Evolutionary conservation across 1,140 invertebrate species (phyloP).

Genomic region (Heliothis subflexa): DNA sequence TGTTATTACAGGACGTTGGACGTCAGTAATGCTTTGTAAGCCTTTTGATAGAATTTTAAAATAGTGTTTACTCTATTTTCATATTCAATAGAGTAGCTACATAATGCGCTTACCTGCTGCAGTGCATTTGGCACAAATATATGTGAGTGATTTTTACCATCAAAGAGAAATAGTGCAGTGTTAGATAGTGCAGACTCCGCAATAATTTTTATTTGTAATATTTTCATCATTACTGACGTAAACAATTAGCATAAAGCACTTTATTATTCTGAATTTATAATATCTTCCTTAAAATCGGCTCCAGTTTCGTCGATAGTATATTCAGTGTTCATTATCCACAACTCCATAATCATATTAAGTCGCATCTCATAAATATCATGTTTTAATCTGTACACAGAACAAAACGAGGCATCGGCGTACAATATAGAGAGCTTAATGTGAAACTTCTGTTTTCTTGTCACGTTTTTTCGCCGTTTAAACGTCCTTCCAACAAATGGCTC

Average conservation of each 20-base stretch:
- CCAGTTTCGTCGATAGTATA: slow-evolving; percentile 16
- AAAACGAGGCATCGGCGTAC: slow-evolving; percentile 62
- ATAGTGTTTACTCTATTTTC: no score
- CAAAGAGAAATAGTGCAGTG: no score
- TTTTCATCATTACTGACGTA: background rate
- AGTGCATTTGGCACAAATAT: no score
- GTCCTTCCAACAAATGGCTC: slow-evolving; percentile 72
- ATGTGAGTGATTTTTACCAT: no score
- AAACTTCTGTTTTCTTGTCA: slow-evolving; percentile 78
- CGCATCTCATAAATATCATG: slow-evolving; percentile 64
- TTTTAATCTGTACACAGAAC: slow-evolving; percentile 74
- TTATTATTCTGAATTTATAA: slow-evolving; percentile 1
- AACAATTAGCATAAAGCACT: background rate
- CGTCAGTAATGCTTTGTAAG: no score
- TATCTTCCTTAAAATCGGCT: slow-evolving; percentile 9
- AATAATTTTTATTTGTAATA: no score
- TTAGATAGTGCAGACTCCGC: no score
- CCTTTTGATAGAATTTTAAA: no score
- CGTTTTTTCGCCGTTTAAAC: slow-evolving; percentile 79
- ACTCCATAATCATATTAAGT: slow-evolving; percentile 21
- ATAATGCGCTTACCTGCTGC: no score
- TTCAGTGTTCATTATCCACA: slow-evolving; percentile 19
- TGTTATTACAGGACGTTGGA: no score
- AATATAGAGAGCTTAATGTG: slow-evolving; percentile 79
- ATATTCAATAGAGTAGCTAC: no score